phyloP scores from a whole-genome alignment of 2,888 invertebrate species.

The Camponotus fellah region DNA sequence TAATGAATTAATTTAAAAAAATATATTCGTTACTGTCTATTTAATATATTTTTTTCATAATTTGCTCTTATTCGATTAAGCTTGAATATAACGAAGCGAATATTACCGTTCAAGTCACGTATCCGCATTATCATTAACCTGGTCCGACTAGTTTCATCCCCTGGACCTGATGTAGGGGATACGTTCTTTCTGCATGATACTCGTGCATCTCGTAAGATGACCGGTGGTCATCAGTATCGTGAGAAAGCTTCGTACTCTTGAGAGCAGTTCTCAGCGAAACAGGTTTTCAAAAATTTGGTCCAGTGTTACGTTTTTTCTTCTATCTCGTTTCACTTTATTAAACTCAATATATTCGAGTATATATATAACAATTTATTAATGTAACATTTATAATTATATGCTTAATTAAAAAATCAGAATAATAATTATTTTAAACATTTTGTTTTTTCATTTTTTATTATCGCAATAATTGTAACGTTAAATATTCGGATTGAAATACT shows the following conservation, averaged over 20 bases:
- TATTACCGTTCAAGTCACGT: slow-evolving; percentile 7
- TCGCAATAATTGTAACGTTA: background rate
- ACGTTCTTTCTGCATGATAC: slow-evolving; percentile 47
- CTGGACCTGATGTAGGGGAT: slow-evolving; percentile 50
- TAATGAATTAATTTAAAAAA: background rate
- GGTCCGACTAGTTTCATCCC: slow-evolving; percentile 72
- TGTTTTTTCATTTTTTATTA: background rate
- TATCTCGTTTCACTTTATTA: slow-evolving; percentile 33
- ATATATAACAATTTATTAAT: background rate
- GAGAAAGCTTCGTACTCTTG: slow-evolving; percentile 81
- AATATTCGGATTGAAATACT: background rate
- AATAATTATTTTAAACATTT: slow-evolving; percentile 3
- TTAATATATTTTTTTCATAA: background rate
- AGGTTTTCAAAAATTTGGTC: slow-evolving; percentile 73
- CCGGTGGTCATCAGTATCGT: slow-evolving; percentile 81
- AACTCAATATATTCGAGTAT: background rate
- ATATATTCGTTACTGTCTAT: background rate
- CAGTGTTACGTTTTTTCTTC: slow-evolving; percentile 48
- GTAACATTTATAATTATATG: slow-evolving; percentile 3
- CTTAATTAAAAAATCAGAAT: background rate
- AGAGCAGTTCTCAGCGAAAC: slow-evolving; percentile 72
- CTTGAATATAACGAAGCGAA: background rate
- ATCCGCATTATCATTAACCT: slow-evolving; percentile 42
- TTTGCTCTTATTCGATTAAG: background rate
- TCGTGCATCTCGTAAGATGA: slow-evolving; percentile 79